phyloP scores from a whole-genome alignment of 2,113 vertebrate species.

The Leuciscus idus region DNA sequence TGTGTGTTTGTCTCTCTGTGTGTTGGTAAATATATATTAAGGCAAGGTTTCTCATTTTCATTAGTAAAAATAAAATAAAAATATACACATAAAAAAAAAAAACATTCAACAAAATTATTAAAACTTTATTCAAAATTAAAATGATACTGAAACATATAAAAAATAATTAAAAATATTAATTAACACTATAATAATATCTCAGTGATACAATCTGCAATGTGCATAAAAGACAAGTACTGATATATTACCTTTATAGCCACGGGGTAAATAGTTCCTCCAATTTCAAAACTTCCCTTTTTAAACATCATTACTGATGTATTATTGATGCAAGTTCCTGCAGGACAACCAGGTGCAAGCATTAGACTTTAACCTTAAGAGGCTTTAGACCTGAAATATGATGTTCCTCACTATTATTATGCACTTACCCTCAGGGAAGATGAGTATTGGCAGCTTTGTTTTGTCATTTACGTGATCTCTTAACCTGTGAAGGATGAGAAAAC shows the following conservation, averaged over 20 bases:
- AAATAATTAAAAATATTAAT: no score
- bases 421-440: conserved; percentile 84
- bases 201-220: neutral
- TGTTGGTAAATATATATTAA: no score
- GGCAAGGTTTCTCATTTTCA: no score
- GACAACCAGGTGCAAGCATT: conserved; percentile 49
- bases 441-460: conserved; percentile 92
- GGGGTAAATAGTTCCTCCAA: conserved; percentile 93
- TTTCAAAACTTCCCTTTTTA: conserved; percentile 99
- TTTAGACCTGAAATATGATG: neutral
- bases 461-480: conserved; percentile 89
- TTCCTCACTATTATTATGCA: neutral
- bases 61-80: no score
- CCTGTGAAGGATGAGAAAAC: conserved; percentile 71
- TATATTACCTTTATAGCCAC: conserved; percentile 86
- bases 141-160: no score
- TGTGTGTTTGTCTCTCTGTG: no score
- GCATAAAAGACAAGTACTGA: neutral
- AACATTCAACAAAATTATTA: no score
- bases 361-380: neutral
- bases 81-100: no score
- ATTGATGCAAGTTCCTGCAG: conserved; percentile 93
- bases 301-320: conserved; percentile 99
- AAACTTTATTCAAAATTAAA: no score
- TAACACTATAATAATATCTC: no score